A percentile compares a stretch with the other conserved stretches of the same genome.
Conservation (phyloP, 2,113 vertebrate species). For the Anguilla japonica region DNA sequence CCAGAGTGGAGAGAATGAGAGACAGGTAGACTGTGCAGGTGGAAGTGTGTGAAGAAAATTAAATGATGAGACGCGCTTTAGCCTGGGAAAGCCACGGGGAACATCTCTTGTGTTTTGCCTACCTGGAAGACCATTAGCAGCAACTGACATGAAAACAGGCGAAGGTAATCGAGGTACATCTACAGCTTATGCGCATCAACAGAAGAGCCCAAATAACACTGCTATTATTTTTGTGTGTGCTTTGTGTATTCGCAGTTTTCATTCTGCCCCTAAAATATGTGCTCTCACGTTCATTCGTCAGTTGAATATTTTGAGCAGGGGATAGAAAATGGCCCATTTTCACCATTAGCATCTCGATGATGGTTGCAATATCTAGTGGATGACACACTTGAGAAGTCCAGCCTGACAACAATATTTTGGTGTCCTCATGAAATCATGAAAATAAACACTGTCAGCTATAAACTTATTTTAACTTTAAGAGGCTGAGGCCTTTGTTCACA, state of each 20-base stretch:
- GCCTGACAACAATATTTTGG: neutral
- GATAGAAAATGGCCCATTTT: neutral
- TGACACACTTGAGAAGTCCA: neutral
- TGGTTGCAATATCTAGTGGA: neutral
- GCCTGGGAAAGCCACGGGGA: neutral
- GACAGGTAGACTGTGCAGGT: neutral
- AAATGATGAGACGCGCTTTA: neutral
- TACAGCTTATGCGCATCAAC: neutral
- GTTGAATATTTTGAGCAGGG: neutral
- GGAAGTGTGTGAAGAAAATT: neutral
- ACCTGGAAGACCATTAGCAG: neutral
- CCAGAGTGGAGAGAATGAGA: conserved; percentile 12
- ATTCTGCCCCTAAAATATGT: neutral
- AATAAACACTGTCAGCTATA: neutral
- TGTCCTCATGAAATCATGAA: neutral
- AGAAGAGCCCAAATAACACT: neutral
- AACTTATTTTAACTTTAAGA: too few species aligned
- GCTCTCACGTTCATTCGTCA: neutral
- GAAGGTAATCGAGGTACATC: neutral
- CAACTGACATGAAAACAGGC: neutral
- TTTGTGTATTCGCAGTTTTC: neutral
- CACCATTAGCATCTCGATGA: neutral
- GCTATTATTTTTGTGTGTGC: neutral
- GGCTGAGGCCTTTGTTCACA: too few species aligned
- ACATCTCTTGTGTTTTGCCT: neutral